Evolutionary conservation across 2,797 vertebrate species (phyloP).

Genomic region (Hirundo rustica): DNA sequence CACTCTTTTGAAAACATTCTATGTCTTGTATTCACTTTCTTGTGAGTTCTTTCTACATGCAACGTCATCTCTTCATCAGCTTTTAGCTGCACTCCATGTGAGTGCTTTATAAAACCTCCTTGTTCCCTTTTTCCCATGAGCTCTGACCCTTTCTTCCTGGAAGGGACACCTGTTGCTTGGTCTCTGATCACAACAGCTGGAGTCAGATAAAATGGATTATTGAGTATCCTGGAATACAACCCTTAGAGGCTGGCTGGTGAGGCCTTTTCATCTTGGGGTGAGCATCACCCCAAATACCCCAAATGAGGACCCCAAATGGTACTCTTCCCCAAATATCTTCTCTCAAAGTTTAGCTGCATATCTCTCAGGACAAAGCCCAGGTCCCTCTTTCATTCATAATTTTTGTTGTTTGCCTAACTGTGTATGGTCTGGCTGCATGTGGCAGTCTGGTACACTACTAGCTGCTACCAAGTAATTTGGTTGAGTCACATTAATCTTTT

Average conservation of each 20-base stretch:
- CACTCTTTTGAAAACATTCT: not conserved
- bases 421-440: not conserved
- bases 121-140: not conserved
- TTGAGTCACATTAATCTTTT: not conserved
- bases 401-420: not conserved
- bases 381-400: not conserved
- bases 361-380: not conserved
- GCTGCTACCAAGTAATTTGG: not conserved
- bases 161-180: constrained; percentile 3
- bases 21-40: not conserved
- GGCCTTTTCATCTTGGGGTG: not conserved
- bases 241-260: not conserved
- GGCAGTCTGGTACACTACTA: not conserved
- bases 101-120: not conserved
- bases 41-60: not conserved
- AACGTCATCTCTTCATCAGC: not conserved
- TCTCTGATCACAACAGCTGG: not conserved
- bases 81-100: not conserved
- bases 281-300: too few relatives aligned
- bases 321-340: not conserved
- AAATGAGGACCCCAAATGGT: too few relatives aligned
- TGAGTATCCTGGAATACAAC: not conserved
- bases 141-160: not conserved
- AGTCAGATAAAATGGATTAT: not conserved
- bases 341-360: not conserved